Base-by-base conservation (phyloP, 2,888 invertebrate species). In the Dryomyza anilis region DNA sequence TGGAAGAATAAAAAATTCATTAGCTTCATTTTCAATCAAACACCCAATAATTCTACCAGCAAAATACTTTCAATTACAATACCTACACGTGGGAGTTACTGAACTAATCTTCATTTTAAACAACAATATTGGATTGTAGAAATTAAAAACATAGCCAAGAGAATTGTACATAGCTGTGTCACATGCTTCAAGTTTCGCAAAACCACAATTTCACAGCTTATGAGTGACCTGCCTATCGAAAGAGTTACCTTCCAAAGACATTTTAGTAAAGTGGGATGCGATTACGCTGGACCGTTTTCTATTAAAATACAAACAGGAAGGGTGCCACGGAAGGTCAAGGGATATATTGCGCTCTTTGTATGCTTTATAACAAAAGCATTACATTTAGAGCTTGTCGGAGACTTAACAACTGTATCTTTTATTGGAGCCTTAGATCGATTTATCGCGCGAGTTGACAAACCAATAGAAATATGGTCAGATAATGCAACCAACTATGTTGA, bases 361-460 rank as follows among this genome's bases (percentile, higher is more conserved):
- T 64, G 61, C 23, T 62, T 66, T n/a, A 33, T 39, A 1, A 68
- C 68, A 23, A 66, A 66, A n/a, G 66, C 63, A n/a, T n/a, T n/a
- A n/a, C n/a, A n/a, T n/a, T n/a, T n/a, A n/a, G n/a, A n/a, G n/a
- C n/a, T n/a, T n/a, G 2, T 48, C 61, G 10, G 2, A 56, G 68
- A 68, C n/a, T 27, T 64, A 2, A 53, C 59, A 8, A 48, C 64
- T 5, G 19, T 12, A 2, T 53, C 59, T 8, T 66, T 62, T 43
- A 45, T 61, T 1, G 21, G 53, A 10, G 57, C 65, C 8, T 14
- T n/a, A n/a, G n/a, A n/a, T n/a, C n/a, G n/a, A n/a, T n/a, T n/a
- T n/a, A n/a, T n/a, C n/a, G n/a, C 14, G 14, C 12, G 36, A n/a
- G n/a, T 12, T 12, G 36, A n/a, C 12, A 12, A 14, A n/a, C n/a